phyloP scores from a whole-genome alignment of 2,113 vertebrate species.

The human (Homo sapiens) region DNA sequence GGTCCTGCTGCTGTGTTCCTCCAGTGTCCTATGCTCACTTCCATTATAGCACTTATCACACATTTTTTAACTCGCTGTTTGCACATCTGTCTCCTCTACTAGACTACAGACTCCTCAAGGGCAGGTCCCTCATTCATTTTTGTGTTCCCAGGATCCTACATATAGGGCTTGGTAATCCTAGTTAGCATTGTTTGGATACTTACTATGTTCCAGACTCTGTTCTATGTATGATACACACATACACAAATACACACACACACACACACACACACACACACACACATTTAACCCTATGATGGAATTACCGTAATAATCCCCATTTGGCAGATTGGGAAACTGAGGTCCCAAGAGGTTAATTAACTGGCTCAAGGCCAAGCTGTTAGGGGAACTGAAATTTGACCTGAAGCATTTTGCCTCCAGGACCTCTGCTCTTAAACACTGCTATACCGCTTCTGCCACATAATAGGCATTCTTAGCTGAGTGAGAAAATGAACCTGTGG shows the following conservation, averaged over 20 bases:
- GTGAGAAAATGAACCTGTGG: constrained; percentile 40
- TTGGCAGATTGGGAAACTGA: constrained; percentile 15
- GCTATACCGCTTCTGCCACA: not conserved
- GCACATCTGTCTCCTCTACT: not conserved
- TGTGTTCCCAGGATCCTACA: not conserved
- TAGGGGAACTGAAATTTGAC: constrained; percentile 39
- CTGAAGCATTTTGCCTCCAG: not conserved
- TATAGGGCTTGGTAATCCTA: not conserved
- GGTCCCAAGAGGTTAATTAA: not conserved
- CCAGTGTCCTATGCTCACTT: not conserved
- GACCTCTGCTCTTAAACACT: not conserved
- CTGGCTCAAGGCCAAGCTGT: not conserved
- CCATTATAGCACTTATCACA: not conserved
- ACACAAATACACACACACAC: not conserved
- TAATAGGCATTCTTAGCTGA: constrained; percentile 1
- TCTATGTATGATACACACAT: not conserved
- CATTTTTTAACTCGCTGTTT: constrained; percentile 13
- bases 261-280: not conserved
- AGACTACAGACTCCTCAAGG: not conserved
- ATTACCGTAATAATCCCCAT: not conserved
- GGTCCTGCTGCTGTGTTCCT: not conserved
- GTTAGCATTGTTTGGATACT: not conserved
- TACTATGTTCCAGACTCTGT: not conserved
- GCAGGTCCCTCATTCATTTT: not conserved
- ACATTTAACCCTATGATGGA: not conserved